A percentile compares a stretch with the other conserved stretches of the same genome.
Evolutionary conservation across 64 coral and sea anemone species (phyloP).

Genomic region (Montipora efflorescens): DNA sequence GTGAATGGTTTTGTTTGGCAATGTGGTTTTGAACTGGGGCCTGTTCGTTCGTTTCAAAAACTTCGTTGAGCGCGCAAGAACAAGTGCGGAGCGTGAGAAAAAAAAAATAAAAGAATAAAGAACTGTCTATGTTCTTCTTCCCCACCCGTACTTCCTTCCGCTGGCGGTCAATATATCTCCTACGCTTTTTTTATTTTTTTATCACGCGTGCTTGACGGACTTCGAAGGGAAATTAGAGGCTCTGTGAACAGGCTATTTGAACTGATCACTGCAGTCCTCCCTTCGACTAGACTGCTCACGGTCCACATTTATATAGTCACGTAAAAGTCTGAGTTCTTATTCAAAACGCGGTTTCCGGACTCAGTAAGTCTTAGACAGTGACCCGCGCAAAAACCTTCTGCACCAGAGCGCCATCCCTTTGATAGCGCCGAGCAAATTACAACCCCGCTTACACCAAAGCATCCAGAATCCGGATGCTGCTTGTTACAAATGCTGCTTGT

Average conservation of each 20-base stretch:
- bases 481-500: constrained; percentile 2
- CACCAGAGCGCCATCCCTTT: not conserved
- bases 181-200: not conserved
- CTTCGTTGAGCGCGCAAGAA: not conserved
- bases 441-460: no score
- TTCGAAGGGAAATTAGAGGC: not conserved
- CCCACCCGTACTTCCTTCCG: not conserved
- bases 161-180: constrained; percentile 1
- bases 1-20: constrained; percentile 2
- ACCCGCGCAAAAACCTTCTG: no score
- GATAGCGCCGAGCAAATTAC: not conserved
- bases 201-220: constrained; percentile 1
- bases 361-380: not conserved
- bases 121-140: constrained; percentile 3
- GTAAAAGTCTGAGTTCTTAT: not conserved
- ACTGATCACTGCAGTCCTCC: not conserved
- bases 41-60: constrained; percentile 1
- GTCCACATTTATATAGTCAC: not conserved
- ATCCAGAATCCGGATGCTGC: not conserved
- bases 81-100: not conserved
- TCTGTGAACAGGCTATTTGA: constrained; percentile 1
- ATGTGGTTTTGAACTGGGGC: constrained; percentile 7
- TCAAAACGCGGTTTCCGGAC: constrained; percentile 2
- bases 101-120: not conserved
- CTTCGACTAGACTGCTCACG: not conserved